Evolutionary conservation across 1,140 invertebrate genomes (phyloP).

Genomic region (Calosoma granatense): DNA sequence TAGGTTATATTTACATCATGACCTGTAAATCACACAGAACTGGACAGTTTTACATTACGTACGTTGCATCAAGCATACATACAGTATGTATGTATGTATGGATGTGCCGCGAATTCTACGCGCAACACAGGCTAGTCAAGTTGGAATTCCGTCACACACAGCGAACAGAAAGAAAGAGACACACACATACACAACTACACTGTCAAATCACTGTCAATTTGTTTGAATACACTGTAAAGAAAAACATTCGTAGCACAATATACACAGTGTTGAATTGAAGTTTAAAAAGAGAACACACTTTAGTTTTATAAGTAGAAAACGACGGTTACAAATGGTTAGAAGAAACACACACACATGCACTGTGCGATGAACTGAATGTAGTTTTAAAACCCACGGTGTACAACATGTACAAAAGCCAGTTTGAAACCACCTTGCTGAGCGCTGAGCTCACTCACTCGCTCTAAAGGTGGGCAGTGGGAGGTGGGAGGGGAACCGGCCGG

Average conservation of each 20-base stretch:
- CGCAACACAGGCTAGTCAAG: not conserved
- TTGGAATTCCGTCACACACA: not conserved
- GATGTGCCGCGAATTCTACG: not conserved
- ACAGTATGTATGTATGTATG: not conserved
- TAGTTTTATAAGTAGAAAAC: too few species aligned
- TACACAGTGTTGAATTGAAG: too few species aligned
- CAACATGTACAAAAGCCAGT: constrained; percentile 5
- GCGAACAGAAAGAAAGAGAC: not conserved
- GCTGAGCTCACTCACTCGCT: not conserved
- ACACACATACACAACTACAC: not conserved
- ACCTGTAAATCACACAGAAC: not conserved
- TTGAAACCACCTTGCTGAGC: not conserved
- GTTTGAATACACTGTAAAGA: not conserved
- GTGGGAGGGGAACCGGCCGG: not conserved
- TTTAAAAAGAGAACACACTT: too few species aligned
- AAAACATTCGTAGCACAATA: not conserved
- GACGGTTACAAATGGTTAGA: too few species aligned
- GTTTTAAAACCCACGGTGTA: not conserved
- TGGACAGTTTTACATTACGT: not conserved
- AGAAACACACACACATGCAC: too few species aligned
- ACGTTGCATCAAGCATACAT: not conserved
- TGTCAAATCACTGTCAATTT: not conserved
- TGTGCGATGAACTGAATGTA: too few species aligned
- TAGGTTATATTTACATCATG: constrained; percentile 6
- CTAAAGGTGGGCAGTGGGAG: not conserved